Evolutionary conservation across 1,140 invertebrate genomes (phyloP), one percentile per base, ranked within the genome.

Genomic region (Stegodyphus dumicola): DNA sequence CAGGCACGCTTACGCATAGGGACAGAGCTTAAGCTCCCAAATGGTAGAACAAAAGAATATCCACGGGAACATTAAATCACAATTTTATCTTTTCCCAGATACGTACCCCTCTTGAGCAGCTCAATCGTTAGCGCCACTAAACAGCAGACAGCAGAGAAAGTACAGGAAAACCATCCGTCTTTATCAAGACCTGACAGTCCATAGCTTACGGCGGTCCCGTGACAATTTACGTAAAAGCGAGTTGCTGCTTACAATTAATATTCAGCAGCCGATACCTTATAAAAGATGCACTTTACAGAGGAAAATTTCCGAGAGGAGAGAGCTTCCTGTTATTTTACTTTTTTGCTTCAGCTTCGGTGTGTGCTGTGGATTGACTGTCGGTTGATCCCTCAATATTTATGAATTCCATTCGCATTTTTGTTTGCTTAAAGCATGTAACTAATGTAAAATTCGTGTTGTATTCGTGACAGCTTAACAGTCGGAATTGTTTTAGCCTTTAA

Each of bases 191-290:
- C 6, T 73, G 69, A 81, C 78, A 81, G 54, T 71, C 78, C 78
- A 81, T 81, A 81, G 78, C 78, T 81, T 81, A 73, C 15, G 69
- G 15, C 10, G 53, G 69, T 81, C 78, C 78, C 78, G 69, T 73
- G 78, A 81, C 78, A 81, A 81, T 81, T 81, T 81, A 64, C 69
- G 78, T 73, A 81, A 73, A 81, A 81, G 78, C 69, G 78, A 69
- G 73, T 54, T 73, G 78, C 48, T 81, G 78, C 69, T 60, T 49
- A 64, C 78, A 81, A 81, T 81, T 81, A 81, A 81, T 81, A 81
- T 81, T 81, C 78, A 81, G 69, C 53, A 73, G 78, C 66, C 18
- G 69, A 79, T 70, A 66, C 69, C 78, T 81, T 81, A 64, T 81
- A 81, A 81, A 81, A 73, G 69, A 64, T 64, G 69, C 53, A 73